Evolutionary conservation across 2,113 vertebrate genomes (phyloP), one percentile per base, ranked within the genome.

Genomic region (Eubucco bourcierii): DNA sequence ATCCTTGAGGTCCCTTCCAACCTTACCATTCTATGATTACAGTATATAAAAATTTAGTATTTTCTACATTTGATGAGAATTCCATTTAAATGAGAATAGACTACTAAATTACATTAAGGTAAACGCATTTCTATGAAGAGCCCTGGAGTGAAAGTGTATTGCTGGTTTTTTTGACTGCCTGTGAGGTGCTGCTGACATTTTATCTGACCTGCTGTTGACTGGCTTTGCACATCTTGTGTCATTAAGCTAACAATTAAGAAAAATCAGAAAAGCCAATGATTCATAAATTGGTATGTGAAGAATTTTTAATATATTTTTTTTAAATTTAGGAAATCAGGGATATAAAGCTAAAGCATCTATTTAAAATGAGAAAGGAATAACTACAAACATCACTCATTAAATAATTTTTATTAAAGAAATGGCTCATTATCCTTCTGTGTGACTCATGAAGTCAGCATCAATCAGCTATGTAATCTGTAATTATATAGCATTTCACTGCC

Each of bases 351-450:
- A 90, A 87, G 21, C 73, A 87, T 82, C 10, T 5, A 82, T 87
- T 92, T 84, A 46, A 94, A 89, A n/a, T 60, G 25, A 80, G 52
- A 79, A 79, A 86, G 41, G 29, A 79, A 21, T 75, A 90, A 84
- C 74, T 70, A 92, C 66, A 93, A 85, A 65, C 20, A 59, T 46
- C 74, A 92, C 18, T 91, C 66, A 66, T 65, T 86, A 76, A 81
- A 77, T 52, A 24, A 14, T 87, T 85, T 90, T 89, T 85, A 52
- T 74, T 86, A 68, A 96, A 92, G 77, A 80, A 95, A 84, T 70
- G 33, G 58, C 29, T 95, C 52, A 44, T 86, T 92, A 94, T 67
- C 70, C 47, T 83, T 79, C 76, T 81, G 46, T 72, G 58, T 91
- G 77, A 91, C 76, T 95, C 73, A 73, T 28, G 88, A 89, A 90